Base-by-base conservation (phyloP, 2,888 invertebrate species). In the Drosophila mimetica region DNA sequence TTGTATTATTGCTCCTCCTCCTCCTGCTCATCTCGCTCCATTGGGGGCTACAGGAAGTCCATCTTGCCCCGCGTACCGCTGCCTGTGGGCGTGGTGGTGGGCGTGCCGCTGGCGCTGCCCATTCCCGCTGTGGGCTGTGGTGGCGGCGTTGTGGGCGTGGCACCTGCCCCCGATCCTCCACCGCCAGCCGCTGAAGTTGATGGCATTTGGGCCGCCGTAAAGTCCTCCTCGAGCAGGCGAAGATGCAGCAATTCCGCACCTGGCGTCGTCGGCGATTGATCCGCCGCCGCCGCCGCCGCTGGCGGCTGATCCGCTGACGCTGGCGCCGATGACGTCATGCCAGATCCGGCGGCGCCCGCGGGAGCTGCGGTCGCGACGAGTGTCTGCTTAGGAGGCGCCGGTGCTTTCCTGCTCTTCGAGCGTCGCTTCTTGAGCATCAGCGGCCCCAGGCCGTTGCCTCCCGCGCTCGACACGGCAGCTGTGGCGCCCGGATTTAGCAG, bases 341-440 rank as follows among this genome's bases (percentile, higher is more conserved):
- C 86, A 83, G 82, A 86, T 84, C 86, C 82, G 73, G 67, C 51
- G 48, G 55, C 71, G 65, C 60, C 79, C 75, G 76, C 52, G 53
- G 52, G 48, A 52, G 76, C 42, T 61, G 78, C 70, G 51, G 65
- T 59, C 47, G 72, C 47, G 55, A 77, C 79, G 71, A 81, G 86
- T 79, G 90, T 76, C 88, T 89, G 92, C 89, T 91, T 91, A 76
- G 92, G 93, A 77, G 91, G 93, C 77, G 93, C 93, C 88, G 93
- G 92, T 90, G 92, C 91, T 91, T 94, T 93, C 78, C 94, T 92
- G 87, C 93, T 94, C 92, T 94, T 94, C 85, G 94, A 94, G 74
- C 94, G 92, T 75, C 94, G 92, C 89, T 94, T 94, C 70, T 92
- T 90, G 86, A 92, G 90, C 90, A 92, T 91, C 82, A 92, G 86